A percentile compares a stretch with the other conserved stretches of the same genome.
Conservation (phyloP, 2,888 invertebrate genomes). For the Syritta pipiens region DNA sequence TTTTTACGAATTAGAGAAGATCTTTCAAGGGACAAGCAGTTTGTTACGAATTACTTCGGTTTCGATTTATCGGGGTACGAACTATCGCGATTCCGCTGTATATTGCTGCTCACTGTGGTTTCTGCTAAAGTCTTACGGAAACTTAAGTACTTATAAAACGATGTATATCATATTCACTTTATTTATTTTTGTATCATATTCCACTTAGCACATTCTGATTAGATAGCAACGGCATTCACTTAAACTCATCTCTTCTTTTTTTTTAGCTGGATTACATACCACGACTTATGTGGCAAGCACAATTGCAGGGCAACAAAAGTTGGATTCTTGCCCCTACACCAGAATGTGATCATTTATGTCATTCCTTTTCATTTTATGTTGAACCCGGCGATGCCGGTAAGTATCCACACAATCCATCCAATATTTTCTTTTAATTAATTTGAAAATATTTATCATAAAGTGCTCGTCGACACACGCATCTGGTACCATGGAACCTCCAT, state of each 20-base stretch:
- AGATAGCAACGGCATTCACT: no score
- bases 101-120: no score
- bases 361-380: conserved; percentile 87
- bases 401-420: conserved; percentile 70
- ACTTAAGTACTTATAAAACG: no score
- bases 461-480: conserved; percentile 91
- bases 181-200: no score
- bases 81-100: no score
- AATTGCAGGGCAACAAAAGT: conserved; percentile 90
- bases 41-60: no score
- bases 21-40: no score
- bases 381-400: conserved; percentile 92
- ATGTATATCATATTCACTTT: no score
- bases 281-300: conserved; percentile 96
- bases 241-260: background rate
- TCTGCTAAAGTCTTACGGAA: no score
- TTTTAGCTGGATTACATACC: conserved; percentile 93
- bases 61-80: no score
- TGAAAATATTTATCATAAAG: conserved; percentile 78
- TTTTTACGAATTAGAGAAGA: no score
- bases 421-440: background rate
- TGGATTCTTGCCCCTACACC: conserved; percentile 92
- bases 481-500: conserved; percentile 96
- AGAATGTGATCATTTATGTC: conserved; percentile 90
- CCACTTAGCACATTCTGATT: no score